Conservation (phyloP, 2,113 vertebrate genomes). For the Rhinoderma darwinii region DNA sequence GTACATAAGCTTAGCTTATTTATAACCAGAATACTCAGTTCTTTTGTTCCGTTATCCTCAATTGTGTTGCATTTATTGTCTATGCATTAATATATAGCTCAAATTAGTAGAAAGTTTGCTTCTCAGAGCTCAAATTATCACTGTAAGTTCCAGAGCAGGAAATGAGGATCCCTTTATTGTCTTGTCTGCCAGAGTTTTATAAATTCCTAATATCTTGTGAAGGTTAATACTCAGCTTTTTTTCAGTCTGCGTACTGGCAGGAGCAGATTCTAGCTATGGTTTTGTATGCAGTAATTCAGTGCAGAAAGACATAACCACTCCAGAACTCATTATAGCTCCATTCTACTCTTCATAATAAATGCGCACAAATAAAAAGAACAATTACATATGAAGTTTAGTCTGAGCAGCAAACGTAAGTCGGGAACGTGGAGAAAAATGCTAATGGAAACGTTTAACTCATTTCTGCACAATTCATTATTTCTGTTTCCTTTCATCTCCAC, state of each 20-base stretch:
- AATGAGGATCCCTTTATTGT: not conserved
- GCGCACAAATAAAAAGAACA: conserved; percentile 35
- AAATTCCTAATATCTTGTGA: not conserved
- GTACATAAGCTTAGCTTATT: no score
- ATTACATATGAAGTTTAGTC: not conserved
- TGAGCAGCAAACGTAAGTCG: not conserved
- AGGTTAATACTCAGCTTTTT: not conserved
- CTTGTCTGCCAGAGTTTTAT: not conserved
- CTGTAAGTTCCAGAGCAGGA: not conserved
- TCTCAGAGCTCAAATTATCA: not conserved
- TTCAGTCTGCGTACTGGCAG: not conserved
- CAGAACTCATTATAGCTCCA: conserved; percentile 13
- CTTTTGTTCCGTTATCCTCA: no score
- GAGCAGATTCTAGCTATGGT: not conserved
- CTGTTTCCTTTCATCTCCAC: conserved; percentile 25
- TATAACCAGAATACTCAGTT: no score
- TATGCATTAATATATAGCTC: no score
- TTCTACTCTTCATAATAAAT: conserved; percentile 41
- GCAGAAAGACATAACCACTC: conserved; percentile 20
- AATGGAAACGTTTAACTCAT: conserved; percentile 41
- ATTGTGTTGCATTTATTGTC: no score
- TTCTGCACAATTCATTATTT: conserved; percentile 43
- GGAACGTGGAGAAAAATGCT: not conserved
- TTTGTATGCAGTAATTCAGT: conserved; percentile 15
- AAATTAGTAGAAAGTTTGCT: not conserved